Percentiles rank a stretch among this genome's conserved stretches.
Conservation (phyloP, 2,888 invertebrate species). For the Cheilosia scutellata region DNA sequence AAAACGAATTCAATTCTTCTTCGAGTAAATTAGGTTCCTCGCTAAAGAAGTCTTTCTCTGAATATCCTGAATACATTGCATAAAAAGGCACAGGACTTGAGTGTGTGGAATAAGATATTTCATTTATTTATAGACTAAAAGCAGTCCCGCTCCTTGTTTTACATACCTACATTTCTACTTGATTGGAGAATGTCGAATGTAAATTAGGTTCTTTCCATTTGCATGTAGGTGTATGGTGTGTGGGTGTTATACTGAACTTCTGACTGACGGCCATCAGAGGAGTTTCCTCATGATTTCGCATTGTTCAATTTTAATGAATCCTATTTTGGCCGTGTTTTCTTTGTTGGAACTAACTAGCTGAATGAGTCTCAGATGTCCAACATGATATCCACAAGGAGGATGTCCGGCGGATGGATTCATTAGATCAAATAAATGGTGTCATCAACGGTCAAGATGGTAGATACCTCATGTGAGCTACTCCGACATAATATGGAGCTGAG, state of each 20-base stretch:
- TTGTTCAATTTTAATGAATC: not conserved
- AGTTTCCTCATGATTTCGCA: not conserved
- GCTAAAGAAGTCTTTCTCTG: not conserved
- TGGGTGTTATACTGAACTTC: not conserved
- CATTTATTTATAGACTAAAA: not conserved
- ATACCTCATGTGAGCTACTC: no score
- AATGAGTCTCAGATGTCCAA: no score
- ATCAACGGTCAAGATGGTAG: no score
- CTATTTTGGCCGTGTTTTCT: no score
- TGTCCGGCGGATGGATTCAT: no score
- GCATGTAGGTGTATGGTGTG: not conserved
- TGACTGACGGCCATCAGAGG: not conserved
- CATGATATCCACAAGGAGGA: no score
- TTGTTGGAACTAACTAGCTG: no score
- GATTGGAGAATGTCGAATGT: conserved; percentile 12
- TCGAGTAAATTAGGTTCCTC: conserved; percentile 42
- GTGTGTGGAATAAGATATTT: not conserved
- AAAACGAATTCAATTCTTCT: conserved; percentile 25
- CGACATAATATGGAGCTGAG: no score
- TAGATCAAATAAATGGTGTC: no score
- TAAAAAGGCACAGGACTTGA: not conserved
- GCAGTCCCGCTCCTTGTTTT: not conserved
- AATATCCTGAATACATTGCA: not conserved
- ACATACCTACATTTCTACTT: not conserved
- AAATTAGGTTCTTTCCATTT: conserved; percentile 23